Base-by-base conservation (phyloP, 2,888 invertebrate species). In the Agonopterix alstromeriana region DNA sequence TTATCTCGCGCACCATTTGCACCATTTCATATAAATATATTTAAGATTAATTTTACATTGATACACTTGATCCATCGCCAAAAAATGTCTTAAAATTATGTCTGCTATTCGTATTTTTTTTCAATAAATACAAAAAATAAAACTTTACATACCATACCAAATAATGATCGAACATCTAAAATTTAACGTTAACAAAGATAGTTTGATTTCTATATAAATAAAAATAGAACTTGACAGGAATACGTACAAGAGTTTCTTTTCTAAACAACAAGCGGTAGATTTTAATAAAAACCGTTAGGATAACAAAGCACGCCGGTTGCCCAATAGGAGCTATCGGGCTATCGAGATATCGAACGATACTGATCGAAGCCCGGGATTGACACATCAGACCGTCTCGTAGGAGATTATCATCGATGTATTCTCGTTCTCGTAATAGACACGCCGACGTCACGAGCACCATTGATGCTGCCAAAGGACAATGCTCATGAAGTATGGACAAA, bases 221-320 rank as follows among this genome's bases (percentile, higher is more conserved):
- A 51, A 55, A 50, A 57, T 54, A 52, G 55, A 58, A 61, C 57
- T 60, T 64, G 63, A 60, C 69, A 65, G 70, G 57, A 68, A 71
- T 69, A 71, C 65, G 61, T 56, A 57, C 58, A 47, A 57, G 65
- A 59, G 52, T 60, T 58, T 68, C 70, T 64, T 67, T 73, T 76
- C 73, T 59, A 67, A 5, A 5, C 27, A 27, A 27, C 71, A 70
- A 70, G 56, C 70, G 68, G 72, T 77, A 76, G 70, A 74, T 69
- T 78, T 79, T 81, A 77, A 70, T 74, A 75, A 78, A 27, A 74
- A 76, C 79, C 78, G 80, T 84, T 82, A 80, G 71, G 77, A 79
- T 80, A 84, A 86, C 85, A 86, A 86, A 84, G 82, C 80, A 68
- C 71, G 68, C 73, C 77, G 77, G 78, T 83, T 83, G 74, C 77